Base-by-base conservation (phyloP, 2,113 vertebrate genomes). In the Spea multiplicata region DNA sequence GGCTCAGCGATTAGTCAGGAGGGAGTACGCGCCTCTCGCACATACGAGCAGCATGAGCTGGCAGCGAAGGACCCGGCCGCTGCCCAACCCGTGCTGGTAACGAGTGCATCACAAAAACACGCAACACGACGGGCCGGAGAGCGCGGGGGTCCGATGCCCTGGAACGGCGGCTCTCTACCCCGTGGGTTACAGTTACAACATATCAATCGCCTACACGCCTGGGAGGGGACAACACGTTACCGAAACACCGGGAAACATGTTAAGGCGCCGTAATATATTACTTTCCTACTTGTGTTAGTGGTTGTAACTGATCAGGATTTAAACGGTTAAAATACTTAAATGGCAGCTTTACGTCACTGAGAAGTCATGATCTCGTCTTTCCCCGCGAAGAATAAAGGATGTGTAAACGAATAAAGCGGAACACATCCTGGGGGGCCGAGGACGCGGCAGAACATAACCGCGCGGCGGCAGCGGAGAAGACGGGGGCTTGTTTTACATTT, bases 361-460 rank as follows among this genome's bases (percentile, higher is more conserved):
- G 30, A 30, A 30, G 14, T 59, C 55, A 85, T 84, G 85, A 80
- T 83, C 84, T 87, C 85, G 84, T 89, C 88, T 86, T 86, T 66
- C 74, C 82, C 83, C 86, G 86, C 83, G 84, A 79, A 74, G 86
- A 90, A 89, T 85, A 90, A 87, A 91, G 88, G 78, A 81, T 55
- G 8, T 17, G 50, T n/a, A 83, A 76, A 85, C 87, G 84, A 85
- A 86, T 88, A 86, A 87, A 86, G 85, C 68, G 81, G 83, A 86
- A 84, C 82, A 87, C 86, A 83, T 88, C 85, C 83, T 82, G 83
- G 88, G 86, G 74, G 84, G 65, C 73, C 84, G 83, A 66, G 4
- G 75, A 46, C 76, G 5, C 80, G 81, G 81, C 47, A 47, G 84
- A 84, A 59, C 74, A 62, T 66, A 83, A 76, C 74, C 82, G 84